Conservation (phyloP, 2,888 invertebrate species). For the Ceramica pisi region DNA sequence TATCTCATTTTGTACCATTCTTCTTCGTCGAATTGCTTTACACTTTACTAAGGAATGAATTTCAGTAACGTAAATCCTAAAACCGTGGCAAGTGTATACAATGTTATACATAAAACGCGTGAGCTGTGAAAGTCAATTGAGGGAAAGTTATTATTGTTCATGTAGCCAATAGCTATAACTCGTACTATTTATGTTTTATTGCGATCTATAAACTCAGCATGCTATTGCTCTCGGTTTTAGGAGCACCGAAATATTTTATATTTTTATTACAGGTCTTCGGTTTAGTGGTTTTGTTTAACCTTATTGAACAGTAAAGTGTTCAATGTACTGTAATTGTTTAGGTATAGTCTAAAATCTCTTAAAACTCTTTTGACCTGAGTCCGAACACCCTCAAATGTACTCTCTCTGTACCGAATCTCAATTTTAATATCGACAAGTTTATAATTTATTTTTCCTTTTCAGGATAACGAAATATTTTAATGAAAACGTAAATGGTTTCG, state of each 20-base stretch:
- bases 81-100: constrained; percentile 7
- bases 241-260: constrained; percentile 24
- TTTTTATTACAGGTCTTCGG: constrained; percentile 25
- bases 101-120: constrained; percentile 41
- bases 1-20: background rate
- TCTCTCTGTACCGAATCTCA: constrained; percentile 4
- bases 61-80: constrained; percentile 19
- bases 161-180: constrained; percentile 52
- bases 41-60: background rate
- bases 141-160: constrained; percentile 59
- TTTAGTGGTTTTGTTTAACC: constrained; percentile 41
- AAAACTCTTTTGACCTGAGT: background rate
- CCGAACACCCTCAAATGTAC: too few relatives aligned
- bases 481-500: constrained; percentile 55
- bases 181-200: constrained; percentile 56
- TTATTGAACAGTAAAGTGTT: constrained; percentile 2
- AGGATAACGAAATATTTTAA: constrained; percentile 44
- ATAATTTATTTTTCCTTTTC: constrained; percentile 34
- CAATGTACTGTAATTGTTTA: background rate
- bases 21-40: background rate
- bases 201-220: constrained; percentile 55
- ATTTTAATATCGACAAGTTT: constrained; percentile 30
- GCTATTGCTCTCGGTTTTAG: constrained; percentile 34
- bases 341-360: background rate
- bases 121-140: constrained; percentile 60